Percentiles rank a stretch among this genome's conserved stretches.
Conservation (phyloP, 2,113 vertebrate genomes). For the Caracal caracal region DNA sequence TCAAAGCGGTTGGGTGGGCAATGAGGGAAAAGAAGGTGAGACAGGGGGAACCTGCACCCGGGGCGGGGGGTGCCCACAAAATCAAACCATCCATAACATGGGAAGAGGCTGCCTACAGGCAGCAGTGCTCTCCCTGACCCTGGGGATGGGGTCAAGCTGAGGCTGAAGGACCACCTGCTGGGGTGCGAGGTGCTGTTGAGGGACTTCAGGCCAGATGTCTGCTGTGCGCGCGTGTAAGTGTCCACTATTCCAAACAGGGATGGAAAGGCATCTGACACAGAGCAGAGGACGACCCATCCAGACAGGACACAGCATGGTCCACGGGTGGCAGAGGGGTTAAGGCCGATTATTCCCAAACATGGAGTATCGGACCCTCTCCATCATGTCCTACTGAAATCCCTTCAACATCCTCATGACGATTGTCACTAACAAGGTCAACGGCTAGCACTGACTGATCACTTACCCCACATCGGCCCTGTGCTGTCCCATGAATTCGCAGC, state of each 20-base stretch:
- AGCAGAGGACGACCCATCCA: neutral
- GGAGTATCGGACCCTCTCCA: neutral
- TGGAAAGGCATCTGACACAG: neutral
- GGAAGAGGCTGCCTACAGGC: neutral
- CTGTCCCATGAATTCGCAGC: neutral
- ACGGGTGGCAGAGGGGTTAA: neutral
- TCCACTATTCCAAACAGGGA: neutral
- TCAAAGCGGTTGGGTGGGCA: neutral
- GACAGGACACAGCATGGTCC: neutral
- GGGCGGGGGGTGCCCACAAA: neutral
- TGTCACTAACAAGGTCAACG: too few species aligned
- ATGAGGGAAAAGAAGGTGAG: neutral
- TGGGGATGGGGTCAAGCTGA: neutral
- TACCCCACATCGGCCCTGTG: neutral
- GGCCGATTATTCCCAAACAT: neutral
- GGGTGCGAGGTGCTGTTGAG: neutral
- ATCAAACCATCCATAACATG: neutral
- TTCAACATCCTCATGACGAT: neutral
- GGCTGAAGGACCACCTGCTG: neutral
- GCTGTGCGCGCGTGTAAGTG: neutral
- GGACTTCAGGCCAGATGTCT: neutral
- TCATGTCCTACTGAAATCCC: neutral
- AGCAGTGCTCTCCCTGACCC: neutral
- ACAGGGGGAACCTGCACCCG: neutral
- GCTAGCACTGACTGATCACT: neutral